These are phyloP conservation scores for Gobionotothen gibberifrons DNA, from an alignment of 2,797 vertebrate genomes.

Conservation along the genomic window DNA sequence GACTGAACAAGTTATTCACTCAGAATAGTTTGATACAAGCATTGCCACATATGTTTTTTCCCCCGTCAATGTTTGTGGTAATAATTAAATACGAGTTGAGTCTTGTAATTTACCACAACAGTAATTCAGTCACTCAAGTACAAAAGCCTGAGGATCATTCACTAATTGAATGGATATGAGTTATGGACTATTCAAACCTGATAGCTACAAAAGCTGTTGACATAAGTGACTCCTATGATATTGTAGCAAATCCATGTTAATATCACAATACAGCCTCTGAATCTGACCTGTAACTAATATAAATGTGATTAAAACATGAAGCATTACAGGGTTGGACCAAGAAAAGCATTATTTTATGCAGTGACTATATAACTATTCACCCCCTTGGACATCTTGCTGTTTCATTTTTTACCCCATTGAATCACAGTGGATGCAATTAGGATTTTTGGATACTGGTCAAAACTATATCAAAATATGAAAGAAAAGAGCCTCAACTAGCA, in stretches of 20 bases:
- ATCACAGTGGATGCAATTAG: neutral
- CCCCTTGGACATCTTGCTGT: neutral
- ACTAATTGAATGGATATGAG: neutral
- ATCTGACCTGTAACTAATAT: slow-evolving; percentile 14
- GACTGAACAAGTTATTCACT: neutral
- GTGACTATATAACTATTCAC: neutral
- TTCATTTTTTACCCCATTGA: neutral
- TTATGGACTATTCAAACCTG: neutral
- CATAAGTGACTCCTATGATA: neutral
- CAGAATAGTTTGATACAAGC: neutral
- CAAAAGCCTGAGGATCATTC: neutral
- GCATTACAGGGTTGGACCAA: neutral
- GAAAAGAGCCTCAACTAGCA: neutral
- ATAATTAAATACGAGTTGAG: neutral
- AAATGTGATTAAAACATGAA: slow-evolving; percentile 19
- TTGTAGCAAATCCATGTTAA: slow-evolving; percentile 3
- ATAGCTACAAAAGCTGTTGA: neutral
- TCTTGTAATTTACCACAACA: slow-evolving; percentile 2
- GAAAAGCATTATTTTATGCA: neutral
- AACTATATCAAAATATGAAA: neutral
- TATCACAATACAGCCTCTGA: neutral
- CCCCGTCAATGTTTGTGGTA: neutral
- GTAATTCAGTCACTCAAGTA: neutral
- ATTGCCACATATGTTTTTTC: neutral
- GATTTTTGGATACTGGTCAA: slow-evolving; percentile 9